Base-by-base conservation (phyloP, 2,113 vertebrate genomes). In the Gallinago undulata region DNA sequence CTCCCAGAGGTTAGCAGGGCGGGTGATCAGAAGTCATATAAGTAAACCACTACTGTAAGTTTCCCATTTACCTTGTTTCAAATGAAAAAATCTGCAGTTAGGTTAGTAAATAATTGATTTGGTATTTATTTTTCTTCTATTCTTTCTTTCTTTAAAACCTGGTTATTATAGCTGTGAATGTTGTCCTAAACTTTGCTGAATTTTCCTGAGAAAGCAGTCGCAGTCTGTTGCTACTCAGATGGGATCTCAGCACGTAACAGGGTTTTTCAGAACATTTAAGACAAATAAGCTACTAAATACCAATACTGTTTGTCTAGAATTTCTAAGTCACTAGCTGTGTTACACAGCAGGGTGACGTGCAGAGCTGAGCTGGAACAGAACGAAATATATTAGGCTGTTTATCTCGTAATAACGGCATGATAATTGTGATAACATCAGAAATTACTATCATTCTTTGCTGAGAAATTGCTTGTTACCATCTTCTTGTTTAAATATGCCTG, bases 361-460 rank as follows among this genome's bases (percentile, higher is more conserved):
- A 97, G 95, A 97, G 95, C 95, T 94, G 86, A 96, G 88, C 92
- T 82, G 94, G 84, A 90, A 43, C 91, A 75, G 7, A 56, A 93
- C 62, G 62, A 75, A 94, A 94, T 97, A 75, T 79, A 94, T 97
- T 95, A 95, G 96, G 90, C 91, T 96, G 85, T 95, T 97, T 98
- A 82, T 97, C 97, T 98, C 70, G 1, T 94, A 87, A 93, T 93
- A 97, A 97, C 86, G 95, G 86, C 90, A 83, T 59, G n/a, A 95
- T 97, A 97, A 97, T 97, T 97, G 96, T 95, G 96, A 97, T 97
- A 98, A 95, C 96, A 97, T 97, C 96, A 96, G 96, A 97, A 97
- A 97, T 97, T 81, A 79, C 96, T 94, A 87, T 93, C 92, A 55
- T 95, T 96, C 90, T 94, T 97, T 84, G 94, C 97, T 90, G 94